Percentiles rank a stretch among this genome's conserved stretches.
These are phyloP conservation scores for Entomobrya multifasciata DNA, from an alignment of 2,888 invertebrate species.

Conservation along the genomic window DNA sequence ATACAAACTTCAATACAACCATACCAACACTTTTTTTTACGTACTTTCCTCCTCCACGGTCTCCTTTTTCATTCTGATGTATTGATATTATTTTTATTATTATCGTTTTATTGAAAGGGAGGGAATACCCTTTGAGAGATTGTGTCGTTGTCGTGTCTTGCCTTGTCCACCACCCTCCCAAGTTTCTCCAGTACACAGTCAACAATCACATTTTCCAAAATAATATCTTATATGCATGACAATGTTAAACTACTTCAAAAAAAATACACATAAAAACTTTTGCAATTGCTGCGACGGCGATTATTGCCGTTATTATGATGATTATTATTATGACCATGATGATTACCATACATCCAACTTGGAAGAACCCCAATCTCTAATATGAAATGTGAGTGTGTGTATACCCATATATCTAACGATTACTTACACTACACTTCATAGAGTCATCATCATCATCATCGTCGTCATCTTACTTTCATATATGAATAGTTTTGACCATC, in stretches of 20 bases:
- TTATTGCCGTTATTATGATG: constrained; percentile 71
- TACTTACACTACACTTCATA: neutral
- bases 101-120: constrained; percentile 68
- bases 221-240: constrained; percentile 46
- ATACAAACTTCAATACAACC: too few species aligned
- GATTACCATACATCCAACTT: constrained; percentile 65
- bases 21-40: too few species aligned
- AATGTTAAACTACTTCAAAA: constrained; percentile 43
- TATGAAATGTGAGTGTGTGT: constrained; percentile 18
- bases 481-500: constrained; percentile 49
- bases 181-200: too few species aligned
- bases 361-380: constrained; percentile 21
- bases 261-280: constrained; percentile 66
- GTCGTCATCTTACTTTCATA: too few species aligned
- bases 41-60: too few species aligned
- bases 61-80: neutral
- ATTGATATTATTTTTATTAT: constrained; percentile 65
- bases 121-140: neutral
- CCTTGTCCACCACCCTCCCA: neutral
- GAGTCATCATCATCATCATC: too few species aligned
- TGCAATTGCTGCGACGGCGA: constrained; percentile 54
- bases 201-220: neutral
- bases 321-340: constrained; percentile 63
- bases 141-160: neutral
- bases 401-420: neutral